These are phyloP conservation scores for Psilopsiagon aymara DNA, from an alignment of 2,113 vertebrate species.

Conservation along the genomic window DNA sequence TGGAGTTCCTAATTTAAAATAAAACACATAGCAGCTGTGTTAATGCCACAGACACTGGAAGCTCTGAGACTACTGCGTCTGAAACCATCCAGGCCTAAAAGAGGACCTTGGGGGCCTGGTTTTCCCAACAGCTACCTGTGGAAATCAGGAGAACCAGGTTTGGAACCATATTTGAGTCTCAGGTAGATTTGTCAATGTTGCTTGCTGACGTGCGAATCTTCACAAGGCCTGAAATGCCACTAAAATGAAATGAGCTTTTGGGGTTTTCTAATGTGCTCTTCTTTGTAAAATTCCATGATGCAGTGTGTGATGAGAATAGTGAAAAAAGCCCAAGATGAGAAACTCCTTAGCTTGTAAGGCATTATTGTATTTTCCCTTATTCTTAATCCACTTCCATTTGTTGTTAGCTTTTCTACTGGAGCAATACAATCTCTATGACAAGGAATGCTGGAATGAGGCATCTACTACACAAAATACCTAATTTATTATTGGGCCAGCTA, in stretches of 20 bases:
- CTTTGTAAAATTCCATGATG: not conserved
- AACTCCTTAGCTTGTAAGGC: not conserved
- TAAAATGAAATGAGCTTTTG: not conserved
- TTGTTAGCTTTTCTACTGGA: not conserved
- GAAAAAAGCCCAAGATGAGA: not conserved
- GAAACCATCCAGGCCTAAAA: not conserved
- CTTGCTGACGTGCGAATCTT: not conserved
- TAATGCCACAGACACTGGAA: not conserved
- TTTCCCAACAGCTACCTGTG: not conserved
- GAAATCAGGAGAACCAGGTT: not conserved
- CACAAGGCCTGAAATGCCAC: not conserved
- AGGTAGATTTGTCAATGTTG: not conserved
- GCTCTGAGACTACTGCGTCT: not conserved
- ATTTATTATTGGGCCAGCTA: not conserved
- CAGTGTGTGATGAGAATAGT: not conserved
- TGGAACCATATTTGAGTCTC: not conserved
- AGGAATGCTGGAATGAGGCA: not conserved
- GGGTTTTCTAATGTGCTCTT: not conserved
- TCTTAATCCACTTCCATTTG: not conserved
- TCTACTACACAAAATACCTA: not conserved
- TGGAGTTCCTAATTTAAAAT: not conserved
- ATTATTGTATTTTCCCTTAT: not conserved
- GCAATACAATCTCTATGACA: not conserved
- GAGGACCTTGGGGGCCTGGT: accelerated
- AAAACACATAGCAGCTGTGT: not conserved